A percentile compares a stretch with the other conserved stretches of the same genome.
These are phyloP conservation scores for Malaclemys terrapin DNA, from an alignment of 2,113 vertebrate species.

Conservation along the genomic window DNA sequence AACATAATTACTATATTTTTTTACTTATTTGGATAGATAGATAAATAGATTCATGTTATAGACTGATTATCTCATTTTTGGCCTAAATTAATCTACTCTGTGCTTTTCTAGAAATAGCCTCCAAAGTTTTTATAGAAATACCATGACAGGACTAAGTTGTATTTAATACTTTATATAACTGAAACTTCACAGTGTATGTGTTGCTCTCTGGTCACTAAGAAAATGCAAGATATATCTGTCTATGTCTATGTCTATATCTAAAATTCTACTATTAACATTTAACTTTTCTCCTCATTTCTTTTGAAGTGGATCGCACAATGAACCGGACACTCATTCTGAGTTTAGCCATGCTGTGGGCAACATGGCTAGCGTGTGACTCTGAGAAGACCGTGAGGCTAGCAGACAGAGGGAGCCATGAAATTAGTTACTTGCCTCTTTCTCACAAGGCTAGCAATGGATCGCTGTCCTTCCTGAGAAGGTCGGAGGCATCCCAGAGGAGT, in stretches of 20 bases:
- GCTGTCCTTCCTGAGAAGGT: slow-evolving; percentile 54
- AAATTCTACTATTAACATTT: neutral
- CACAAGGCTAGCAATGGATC: slow-evolving; percentile 45
- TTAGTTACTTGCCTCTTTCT: slow-evolving; percentile 49
- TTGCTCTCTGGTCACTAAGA: neutral
- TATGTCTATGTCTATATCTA: neutral
- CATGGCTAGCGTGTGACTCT: slow-evolving; percentile 81
- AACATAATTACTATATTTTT: neutral
- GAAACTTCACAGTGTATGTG: neutral
- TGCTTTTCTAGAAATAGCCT: slow-evolving; percentile 3
- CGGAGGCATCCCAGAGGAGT: slow-evolving; percentile 42
- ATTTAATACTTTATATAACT: neutral
- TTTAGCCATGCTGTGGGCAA: slow-evolving; percentile 80
- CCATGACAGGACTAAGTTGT: neutral
- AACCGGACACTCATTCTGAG: slow-evolving; percentile 76
- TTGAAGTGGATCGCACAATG: slow-evolving; percentile 78
- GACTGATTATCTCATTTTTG: slow-evolving; percentile 33
- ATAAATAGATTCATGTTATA: slow-evolving; percentile 10
- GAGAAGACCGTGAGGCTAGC: slow-evolving; percentile 46
- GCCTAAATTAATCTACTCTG: slow-evolving; percentile 6
- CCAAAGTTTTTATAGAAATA: neutral
- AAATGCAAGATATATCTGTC: neutral
- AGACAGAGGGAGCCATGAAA: slow-evolving; percentile 47
- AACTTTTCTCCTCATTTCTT: neutral
- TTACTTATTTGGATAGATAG: neutral